A percentile compares a stretch with the other conserved stretches of the same genome.
Conservation (phyloP, 2,113 vertebrate genomes). For the Mobula birostris region DNA sequence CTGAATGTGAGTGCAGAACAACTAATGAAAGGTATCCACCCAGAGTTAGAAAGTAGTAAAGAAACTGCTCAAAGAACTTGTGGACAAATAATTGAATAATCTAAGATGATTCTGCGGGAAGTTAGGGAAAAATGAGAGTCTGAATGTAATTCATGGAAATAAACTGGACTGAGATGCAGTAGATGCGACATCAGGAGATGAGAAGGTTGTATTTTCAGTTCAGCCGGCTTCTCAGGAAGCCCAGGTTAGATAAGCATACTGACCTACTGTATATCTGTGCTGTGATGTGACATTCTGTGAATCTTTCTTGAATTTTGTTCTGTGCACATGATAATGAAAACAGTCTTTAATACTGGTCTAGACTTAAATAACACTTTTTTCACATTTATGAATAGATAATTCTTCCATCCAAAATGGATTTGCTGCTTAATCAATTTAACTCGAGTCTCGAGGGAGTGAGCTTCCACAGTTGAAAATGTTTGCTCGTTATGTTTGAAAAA, state of each 20-base stretch:
- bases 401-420: slow-evolving; percentile 10
- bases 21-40: background rate
- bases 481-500: background rate
- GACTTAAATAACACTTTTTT: background rate
- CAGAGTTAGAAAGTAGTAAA: background rate
- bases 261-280: background rate
- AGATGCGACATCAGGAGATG: background rate
- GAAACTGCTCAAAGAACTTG: background rate
- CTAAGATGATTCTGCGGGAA: background rate
- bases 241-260: background rate
- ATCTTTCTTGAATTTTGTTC: too few species aligned
- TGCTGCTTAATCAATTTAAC: background rate
- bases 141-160: background rate
- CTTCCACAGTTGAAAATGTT: background rate
- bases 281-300: background rate
- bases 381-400: background rate
- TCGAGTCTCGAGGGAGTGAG: background rate
- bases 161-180: too few species aligned
- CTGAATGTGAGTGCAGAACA: background rate
- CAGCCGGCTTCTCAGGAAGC: background rate
- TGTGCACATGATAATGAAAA: background rate
- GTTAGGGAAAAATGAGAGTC: background rate
- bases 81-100: background rate
- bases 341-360: background rate
- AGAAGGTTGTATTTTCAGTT: background rate